Evolutionary conservation across 2,888 invertebrate species (phyloP), one percentile per base, ranked within the genome.

Genomic region (Papilio gigon): DNA sequence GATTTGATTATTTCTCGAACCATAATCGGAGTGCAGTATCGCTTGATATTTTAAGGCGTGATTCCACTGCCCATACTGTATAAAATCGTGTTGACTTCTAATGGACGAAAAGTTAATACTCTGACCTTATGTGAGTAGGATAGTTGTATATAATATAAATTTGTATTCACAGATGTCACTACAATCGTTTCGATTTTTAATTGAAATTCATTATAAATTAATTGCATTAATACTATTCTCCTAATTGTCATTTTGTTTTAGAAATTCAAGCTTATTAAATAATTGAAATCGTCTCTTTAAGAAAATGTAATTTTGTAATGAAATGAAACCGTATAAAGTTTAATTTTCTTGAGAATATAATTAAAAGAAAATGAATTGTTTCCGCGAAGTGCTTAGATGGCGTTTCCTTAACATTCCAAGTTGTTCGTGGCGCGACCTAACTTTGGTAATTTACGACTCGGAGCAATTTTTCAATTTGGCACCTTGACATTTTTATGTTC

Each of bases 261-360:
- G 76, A 70, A 74, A 76, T 67, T 47, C 69, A 74, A 77, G 70
- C 74, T 70, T 68, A 42, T 65, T 75, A 71, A 77, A 76, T 77
- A 75, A 65, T 74, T 70, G 59, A 71, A 75, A 67, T 76, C 75
- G 33, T 17, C 22, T 60, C 12, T 25, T 50, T 67, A 33, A 44
- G 25, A 4, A 20, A 27, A 59, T 6, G 17, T 27, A 2, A n/a
- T 65, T 40, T 60, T 50, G 14, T 60, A 20, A 50, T 33, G 33
- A 37, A 50, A 66, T 27, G 50, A 60, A 66, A 50, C 60, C 27
- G 44, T 47, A 25, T 25, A 22, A 60, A 60, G 14, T 44, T 47
- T 40, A 17, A 61, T 67, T 67, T 61, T 20, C 59, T 5, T 11
- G 20, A 62, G 20, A 42, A 20, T 27, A 35, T 67, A 60, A 37